Percentiles rank a stretch among this genome's conserved stretches.
Conservation (phyloP, 2,888 invertebrate species). For the Therioaphis trifolii region DNA sequence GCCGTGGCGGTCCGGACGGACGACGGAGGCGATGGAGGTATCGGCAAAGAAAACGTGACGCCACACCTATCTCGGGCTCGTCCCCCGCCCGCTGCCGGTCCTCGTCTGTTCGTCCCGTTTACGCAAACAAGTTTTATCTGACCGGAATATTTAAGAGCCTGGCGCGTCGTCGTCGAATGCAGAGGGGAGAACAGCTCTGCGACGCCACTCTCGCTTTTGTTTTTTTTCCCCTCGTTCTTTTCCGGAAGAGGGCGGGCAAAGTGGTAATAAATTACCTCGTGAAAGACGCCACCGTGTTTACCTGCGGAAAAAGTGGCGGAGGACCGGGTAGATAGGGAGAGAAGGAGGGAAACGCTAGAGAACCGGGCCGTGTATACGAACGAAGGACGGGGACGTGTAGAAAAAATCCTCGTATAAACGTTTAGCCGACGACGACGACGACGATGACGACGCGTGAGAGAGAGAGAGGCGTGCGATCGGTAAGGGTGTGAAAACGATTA, state of each 20-base stretch:
- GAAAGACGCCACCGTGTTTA: conserved; percentile 7
- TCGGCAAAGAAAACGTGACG: conserved; percentile 33
- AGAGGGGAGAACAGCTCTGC: no score
- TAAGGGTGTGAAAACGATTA: no score
- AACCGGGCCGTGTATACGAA: no score
- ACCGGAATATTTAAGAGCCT: conserved; percentile 56
- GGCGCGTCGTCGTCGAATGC: no score
- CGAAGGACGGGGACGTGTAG: no score
- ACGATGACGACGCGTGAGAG: background rate
- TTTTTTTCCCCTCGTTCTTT: no score
- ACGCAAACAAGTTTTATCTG: conserved; percentile 61
- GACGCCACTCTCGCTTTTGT: no score
- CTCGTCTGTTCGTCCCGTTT: background rate
- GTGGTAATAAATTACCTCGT: conserved; percentile 33
- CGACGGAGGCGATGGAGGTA: background rate
- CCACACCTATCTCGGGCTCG: conserved; percentile 2
- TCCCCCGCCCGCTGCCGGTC: no score
- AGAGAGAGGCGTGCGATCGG: background rate
- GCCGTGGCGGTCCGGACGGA: background rate
- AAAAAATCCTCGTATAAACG: background rate
- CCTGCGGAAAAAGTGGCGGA: no score
- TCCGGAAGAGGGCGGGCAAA: background rate
- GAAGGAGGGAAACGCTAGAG: background rate
- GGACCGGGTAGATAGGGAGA: background rate
- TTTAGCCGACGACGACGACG: background rate